Evolutionary conservation across 2,113 vertebrate genomes (phyloP), one percentile per base, ranked within the genome.

Genomic region (Sclerurus mexicanus): DNA sequence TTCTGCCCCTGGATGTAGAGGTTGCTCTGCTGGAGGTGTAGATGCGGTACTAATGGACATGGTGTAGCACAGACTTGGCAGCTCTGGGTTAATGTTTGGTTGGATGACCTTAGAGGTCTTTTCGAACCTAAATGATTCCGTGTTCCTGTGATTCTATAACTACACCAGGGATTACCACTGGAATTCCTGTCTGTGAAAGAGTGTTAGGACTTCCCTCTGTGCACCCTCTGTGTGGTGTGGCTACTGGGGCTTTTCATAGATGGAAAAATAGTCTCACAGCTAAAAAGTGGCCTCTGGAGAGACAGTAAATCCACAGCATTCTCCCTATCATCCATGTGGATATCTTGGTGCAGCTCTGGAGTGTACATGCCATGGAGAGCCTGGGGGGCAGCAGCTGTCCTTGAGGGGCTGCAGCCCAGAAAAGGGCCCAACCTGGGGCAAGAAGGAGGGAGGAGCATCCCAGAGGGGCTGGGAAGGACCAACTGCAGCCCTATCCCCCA

Each of bases 121-220:
- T 49, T 49, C 18, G n/a, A 69, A 7, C 8, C 14, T 14, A 14
- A 84, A 84, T 37, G 31, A 10, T 47, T 84, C 47, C 56, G 27
- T 77, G n/a, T 40, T 68, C 7, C 62, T 75, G 39, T 35, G 40
- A 16, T 77, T 77, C 22, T 49, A 19, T 53, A 59, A 56, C 14
- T 8, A 49, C 40, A 39, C 5, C 40, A 44, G 1, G 2, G 44
- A 24, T 21, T 7, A 1, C 22, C 25, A 31, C 40, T 76, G 66
- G 8, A 19, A 35, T 79, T 67, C 0, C 1, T 5, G 4, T n/a
- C 7, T 9, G 4, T 2, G 5, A 15, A 72, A 46, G 14, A 21
- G 11, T 7, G 37, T 49, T 20, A 49, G 17, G 2, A 0, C 33
- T 35, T 58, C 66, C 69, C 19, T 53, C 28, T 31, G 9, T 22